Percentiles rank a stretch among this genome's conserved stretches.
Evolutionary conservation across 2,113 vertebrate species (phyloP).

Genomic region (Arvicanthis niloticus): DNA sequence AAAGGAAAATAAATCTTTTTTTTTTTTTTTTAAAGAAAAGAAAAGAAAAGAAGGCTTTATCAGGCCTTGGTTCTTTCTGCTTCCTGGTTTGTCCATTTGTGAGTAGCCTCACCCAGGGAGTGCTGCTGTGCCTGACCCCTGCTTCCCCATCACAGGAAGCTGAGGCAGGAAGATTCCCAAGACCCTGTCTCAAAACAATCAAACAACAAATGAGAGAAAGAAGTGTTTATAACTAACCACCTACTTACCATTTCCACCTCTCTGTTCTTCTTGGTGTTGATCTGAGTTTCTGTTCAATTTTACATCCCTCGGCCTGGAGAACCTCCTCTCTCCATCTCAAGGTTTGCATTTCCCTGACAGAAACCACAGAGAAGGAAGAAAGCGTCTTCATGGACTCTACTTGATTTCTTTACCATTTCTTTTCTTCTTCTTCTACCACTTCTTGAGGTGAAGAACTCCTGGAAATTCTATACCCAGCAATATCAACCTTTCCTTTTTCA

Average conservation of each 20-base stretch:
- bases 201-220: neutral
- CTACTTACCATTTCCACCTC: neutral
- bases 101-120: neutral
- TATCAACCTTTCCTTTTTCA: neutral
- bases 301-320: neutral
- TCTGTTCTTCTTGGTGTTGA: neutral
- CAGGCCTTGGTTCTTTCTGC: neutral
- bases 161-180: neutral
- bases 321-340: neutral
- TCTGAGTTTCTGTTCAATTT: neutral
- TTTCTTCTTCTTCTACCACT: neutral
- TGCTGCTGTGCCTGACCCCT: neutral
- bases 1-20: no score
- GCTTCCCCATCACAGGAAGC: neutral
- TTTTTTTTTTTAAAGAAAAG: no score
- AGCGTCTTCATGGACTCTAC: neutral
- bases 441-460: neutral
- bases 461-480: constrained; percentile 22
- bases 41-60: neutral
- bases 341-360: neutral
- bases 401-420: neutral
- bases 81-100: neutral
- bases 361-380: neutral
- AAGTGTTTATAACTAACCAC: neutral
- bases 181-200: neutral